Percentiles rank a stretch among this genome's conserved stretches.
phyloP scores from a whole-genome alignment of 2,113 vertebrate genomes.

The Cynopterus brachyotis region DNA sequence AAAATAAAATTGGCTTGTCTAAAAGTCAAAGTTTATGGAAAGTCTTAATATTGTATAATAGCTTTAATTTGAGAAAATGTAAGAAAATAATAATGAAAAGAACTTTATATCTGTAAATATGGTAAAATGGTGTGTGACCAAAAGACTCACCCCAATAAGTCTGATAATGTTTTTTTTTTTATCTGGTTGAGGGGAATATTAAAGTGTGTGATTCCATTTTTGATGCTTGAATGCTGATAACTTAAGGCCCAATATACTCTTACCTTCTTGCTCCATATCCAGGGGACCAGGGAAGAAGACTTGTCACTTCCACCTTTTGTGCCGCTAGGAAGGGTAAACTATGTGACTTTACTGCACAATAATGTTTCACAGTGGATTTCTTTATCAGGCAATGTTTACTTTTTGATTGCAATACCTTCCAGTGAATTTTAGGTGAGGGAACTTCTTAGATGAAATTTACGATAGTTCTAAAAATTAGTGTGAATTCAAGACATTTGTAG shows the following conservation, averaged over 20 bases:
- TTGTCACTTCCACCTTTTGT: neutral
- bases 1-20: neutral
- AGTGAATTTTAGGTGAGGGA: neutral
- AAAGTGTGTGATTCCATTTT: neutral
- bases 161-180: neutral
- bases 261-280: neutral
- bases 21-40: constrained; percentile 3
- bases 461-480: neutral
- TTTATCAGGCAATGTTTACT: neutral
- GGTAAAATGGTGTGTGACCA: neutral
- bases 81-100: neutral
- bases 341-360: neutral
- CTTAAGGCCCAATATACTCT: neutral
- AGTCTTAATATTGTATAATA: neutral
- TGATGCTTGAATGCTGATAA: neutral
- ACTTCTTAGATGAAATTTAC: neutral
- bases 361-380: neutral
- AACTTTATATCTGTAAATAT: neutral
- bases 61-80: neutral
- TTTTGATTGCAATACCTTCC: neutral
- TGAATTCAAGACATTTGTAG: neutral
- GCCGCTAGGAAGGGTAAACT: neutral
- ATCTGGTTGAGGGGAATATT: neutral
- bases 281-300: neutral
- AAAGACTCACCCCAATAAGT: neutral